A percentile compares a stretch with the other conserved stretches of the same genome.
Conservation (phyloP, 92 coral and sea anemone species). For the Porites divaricata region DNA sequence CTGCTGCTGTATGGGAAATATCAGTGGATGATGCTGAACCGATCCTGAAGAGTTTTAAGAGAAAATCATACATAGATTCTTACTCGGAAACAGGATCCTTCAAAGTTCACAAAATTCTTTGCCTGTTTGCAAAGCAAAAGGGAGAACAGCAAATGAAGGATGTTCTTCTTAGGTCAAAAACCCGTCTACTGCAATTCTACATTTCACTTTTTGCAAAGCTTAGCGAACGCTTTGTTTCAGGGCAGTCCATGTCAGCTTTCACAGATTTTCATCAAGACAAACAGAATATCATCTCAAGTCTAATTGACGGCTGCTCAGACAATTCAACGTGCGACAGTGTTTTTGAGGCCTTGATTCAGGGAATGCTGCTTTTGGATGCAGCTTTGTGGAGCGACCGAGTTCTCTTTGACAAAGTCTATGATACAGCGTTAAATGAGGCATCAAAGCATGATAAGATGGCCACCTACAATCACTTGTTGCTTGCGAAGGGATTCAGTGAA, state of each 20-base stretch:
- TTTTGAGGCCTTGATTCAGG: constrained; percentile 1
- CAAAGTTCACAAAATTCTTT: constrained; percentile 12
- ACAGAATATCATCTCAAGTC: background rate
- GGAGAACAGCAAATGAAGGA: constrained; percentile 12
- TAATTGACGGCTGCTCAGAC: background rate
- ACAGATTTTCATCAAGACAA: background rate
- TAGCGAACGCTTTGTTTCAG: background rate
- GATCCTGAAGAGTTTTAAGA: background rate
- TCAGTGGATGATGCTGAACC: background rate
- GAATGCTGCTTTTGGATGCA: constrained; percentile 6
- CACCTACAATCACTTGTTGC: background rate
- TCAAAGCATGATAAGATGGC: background rate
- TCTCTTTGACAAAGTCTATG: constrained; percentile 9
- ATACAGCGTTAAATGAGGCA: constrained; percentile 1
- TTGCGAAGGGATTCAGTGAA: constrained; percentile 13
- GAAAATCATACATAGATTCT: constrained; percentile 11
- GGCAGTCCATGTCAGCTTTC: background rate
- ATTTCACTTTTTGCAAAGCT: background rate
- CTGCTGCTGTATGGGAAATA: constrained; percentile 19
- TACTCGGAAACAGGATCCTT: background rate
- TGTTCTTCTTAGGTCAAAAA: background rate
- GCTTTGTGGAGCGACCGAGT: constrained; percentile 3
- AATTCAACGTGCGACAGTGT: background rate
- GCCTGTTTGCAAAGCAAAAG: constrained; percentile 2
- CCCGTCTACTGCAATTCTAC: background rate